A percentile compares a stretch with the other conserved stretches of the same genome.
phyloP scores from a whole-genome alignment of 2,113 vertebrate genomes.

The Corythaeola cristata region DNA sequence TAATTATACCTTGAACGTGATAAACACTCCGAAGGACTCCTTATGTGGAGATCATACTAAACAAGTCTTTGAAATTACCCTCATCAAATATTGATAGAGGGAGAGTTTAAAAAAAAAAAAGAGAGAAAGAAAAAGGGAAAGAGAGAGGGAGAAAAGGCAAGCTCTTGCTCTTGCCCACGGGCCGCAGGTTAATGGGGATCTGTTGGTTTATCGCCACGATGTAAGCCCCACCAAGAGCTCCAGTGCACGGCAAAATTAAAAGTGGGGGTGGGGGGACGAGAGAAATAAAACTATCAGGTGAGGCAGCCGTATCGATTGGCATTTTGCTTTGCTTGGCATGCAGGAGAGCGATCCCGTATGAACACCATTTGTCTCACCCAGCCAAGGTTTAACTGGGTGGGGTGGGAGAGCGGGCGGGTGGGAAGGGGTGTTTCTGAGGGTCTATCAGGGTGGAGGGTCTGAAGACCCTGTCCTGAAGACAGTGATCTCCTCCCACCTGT shows the following conservation, averaged over 20 bases:
- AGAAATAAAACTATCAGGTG: background rate
- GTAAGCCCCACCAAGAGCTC: background rate
- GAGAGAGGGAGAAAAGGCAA: slow-evolving; percentile 7
- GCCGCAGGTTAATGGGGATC: background rate
- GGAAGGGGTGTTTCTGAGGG: background rate
- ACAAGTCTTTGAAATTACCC: slow-evolving; percentile 82
- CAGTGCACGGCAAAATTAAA: background rate
- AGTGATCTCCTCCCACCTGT: background rate
- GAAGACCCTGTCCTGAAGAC: background rate
- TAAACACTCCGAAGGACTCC: slow-evolving; percentile 81
- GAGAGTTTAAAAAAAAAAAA: slow-evolving; percentile 19
- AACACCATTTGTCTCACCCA: slow-evolving; percentile 7
- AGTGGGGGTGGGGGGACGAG: background rate
- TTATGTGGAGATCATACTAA: slow-evolving; percentile 81
- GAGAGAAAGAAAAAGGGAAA: background rate
- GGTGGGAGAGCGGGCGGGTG: rapidly evolving
- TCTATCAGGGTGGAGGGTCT: background rate
- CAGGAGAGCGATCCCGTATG: slow-evolving; percentile 2
- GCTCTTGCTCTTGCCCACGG: background rate
- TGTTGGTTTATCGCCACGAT: background rate
- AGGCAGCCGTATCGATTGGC: background rate
- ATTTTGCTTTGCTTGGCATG: slow-evolving; percentile 30
- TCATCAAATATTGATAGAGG: slow-evolving; percentile 81
- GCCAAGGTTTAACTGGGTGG: background rate
- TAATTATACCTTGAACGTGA: slow-evolving; percentile 82